phyloP scores from a whole-genome alignment of 2,113 vertebrate species.

The Antechinus stuartii region DNA sequence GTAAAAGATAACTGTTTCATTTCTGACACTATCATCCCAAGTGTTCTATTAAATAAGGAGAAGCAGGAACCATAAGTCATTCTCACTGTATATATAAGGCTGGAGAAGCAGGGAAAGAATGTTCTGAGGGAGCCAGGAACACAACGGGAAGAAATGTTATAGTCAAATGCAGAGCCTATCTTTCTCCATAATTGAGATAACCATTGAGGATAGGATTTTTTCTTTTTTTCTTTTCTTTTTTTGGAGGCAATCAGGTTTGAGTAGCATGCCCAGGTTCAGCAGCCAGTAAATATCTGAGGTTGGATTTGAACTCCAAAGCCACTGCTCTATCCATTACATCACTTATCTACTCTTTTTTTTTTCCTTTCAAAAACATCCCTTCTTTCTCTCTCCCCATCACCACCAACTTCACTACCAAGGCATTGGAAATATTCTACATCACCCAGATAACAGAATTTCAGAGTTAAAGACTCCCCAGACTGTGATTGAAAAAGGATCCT shows the following conservation, averaged over 20 bases:
- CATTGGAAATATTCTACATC: not conserved
- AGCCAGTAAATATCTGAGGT: not conserved
- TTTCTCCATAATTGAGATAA: slow-evolving; percentile 20
- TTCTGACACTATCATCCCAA: slow-evolving; percentile 20
- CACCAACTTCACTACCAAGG: not conserved
- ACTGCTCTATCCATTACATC: too few species aligned
- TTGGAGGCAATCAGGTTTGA: not conserved
- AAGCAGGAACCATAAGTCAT: not conserved
- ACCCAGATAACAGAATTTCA: not conserved
- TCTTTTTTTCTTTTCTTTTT: not conserved
- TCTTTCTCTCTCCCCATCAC: not conserved
- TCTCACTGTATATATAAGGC: not conserved
- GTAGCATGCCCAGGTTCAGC: not conserved
- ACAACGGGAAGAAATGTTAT: not conserved
- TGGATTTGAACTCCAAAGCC: not conserved
- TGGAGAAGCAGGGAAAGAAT: not conserved
- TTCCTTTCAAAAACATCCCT: not conserved
- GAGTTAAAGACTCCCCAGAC: not conserved
- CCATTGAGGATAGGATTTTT: not conserved
- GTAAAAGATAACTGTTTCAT: slow-evolving; percentile 54
- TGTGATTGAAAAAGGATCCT: not conserved
- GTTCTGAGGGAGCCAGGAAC: not conserved
- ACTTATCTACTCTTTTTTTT: not conserved
- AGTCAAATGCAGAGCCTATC: not conserved
- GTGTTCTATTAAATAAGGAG: slow-evolving; percentile 14